phyloP scores from a whole-genome alignment of 2,797 vertebrate species.

The Pyrocephalus nanus region DNA sequence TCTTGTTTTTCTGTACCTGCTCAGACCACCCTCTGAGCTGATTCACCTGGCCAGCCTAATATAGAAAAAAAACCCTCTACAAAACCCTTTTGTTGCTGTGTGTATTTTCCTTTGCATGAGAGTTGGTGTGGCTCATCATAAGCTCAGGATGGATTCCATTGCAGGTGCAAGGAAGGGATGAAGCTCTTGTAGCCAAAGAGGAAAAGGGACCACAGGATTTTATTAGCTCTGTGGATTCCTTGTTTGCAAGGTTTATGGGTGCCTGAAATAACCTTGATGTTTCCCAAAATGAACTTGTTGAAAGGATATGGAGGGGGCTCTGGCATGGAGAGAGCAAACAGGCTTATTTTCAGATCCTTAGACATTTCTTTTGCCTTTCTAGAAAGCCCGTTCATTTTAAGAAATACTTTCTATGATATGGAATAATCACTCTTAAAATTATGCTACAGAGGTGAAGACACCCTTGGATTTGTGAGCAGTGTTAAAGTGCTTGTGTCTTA shows the following conservation, averaged over 20 bases:
- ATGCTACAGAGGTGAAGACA: not conserved
- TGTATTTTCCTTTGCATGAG: not conserved
- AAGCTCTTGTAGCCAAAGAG: not conserved
- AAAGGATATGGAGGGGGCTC: not conserved
- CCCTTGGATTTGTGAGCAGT: not conserved
- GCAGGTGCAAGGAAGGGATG: not conserved
- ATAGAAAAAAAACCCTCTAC: not conserved
- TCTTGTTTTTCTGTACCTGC: not conserved
- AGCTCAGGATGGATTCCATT: fast-evolving
- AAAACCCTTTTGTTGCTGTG: not conserved
- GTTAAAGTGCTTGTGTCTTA: not conserved
- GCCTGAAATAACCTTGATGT: not conserved
- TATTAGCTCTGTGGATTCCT: not conserved
- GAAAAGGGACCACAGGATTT: not conserved
- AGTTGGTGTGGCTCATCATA: not conserved
- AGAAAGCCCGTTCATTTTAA: not conserved
- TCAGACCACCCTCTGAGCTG: not conserved
- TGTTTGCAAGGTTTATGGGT: not conserved
- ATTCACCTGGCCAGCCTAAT: not conserved
- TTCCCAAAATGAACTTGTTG: not conserved
- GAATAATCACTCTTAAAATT: not conserved
- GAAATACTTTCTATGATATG: not conserved
- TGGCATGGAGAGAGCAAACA: not conserved
- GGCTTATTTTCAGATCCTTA: not conserved
- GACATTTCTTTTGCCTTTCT: not conserved